These are phyloP conservation scores for Zingel zingel DNA, from an alignment of 2,113 vertebrate genomes.

Conservation along the genomic window DNA sequence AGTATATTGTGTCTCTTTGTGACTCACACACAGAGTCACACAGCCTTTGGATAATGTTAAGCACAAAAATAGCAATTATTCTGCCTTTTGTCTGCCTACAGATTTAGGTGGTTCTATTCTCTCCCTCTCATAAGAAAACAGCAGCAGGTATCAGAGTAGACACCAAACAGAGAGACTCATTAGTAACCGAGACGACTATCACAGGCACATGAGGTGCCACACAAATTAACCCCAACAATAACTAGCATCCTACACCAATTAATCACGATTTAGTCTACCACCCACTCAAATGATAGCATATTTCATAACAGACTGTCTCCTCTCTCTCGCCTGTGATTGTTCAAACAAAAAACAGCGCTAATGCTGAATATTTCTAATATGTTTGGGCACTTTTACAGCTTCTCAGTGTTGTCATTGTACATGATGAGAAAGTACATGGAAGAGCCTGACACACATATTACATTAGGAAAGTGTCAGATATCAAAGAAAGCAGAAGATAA, in stretches of 20 bases:
- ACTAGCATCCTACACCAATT: conserved; percentile 78
- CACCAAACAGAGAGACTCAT: conserved; percentile 83
- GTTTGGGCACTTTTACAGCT: not conserved
- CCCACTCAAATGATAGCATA: not conserved
- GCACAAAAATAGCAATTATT: conserved; percentile 48
- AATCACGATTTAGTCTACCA: conserved; percentile 67
- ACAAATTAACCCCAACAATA: conserved; percentile 84
- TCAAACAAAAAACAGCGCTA: conserved; percentile 6
- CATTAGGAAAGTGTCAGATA: conserved; percentile 56
- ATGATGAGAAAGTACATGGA: conserved; percentile 21
- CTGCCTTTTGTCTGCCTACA: conserved; percentile 5
- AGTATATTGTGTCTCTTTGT: conserved; percentile 1
- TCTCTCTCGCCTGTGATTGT: conserved; percentile 7
- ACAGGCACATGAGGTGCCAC: conserved; percentile 78
- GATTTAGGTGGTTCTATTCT: conserved; percentile 50
- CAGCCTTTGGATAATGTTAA: conserved; percentile 16
- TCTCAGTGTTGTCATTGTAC: not conserved
- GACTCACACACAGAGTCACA: conserved; percentile 21
- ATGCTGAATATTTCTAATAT: not conserved
- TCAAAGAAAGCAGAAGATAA: conserved; percentile 63
- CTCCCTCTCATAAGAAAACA: conserved; percentile 61
- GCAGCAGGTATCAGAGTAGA: conserved; percentile 80
- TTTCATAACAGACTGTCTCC: conserved; percentile 11
- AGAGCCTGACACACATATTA: conserved; percentile 18
- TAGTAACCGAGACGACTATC: conserved; percentile 83